A percentile compares a stretch with the other conserved stretches of the same genome.
Conservation (phyloP, 2,113 vertebrate species). For the Lontra canadensis region DNA sequence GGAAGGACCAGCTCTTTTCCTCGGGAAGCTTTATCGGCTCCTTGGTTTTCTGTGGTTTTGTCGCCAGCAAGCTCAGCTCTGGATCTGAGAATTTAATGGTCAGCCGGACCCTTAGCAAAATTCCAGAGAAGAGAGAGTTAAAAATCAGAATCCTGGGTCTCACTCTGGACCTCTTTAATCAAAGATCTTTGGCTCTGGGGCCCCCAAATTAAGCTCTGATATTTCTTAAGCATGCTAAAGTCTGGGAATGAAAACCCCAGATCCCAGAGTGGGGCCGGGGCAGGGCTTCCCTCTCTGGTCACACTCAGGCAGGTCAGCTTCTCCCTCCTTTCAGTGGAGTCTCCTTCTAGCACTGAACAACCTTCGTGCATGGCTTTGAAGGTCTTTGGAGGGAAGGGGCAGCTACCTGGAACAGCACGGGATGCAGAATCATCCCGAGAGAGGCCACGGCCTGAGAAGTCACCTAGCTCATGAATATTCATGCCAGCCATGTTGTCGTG, state of each 20-base stretch:
- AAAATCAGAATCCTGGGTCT: background rate
- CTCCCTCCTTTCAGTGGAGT: background rate
- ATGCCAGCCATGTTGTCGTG: slow-evolving; percentile 71
- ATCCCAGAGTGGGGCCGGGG: background rate
- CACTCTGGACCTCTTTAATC: background rate
- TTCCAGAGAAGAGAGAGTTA: background rate
- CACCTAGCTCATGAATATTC: slow-evolving; percentile 73
- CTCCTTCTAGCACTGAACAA: background rate
- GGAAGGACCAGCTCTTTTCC: background rate
- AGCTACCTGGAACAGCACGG: background rate
- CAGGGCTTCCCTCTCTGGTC: background rate
- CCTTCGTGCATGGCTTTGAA: background rate
- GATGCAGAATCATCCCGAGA: background rate
- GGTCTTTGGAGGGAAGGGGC: background rate
- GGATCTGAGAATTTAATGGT: background rate
- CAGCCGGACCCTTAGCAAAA: background rate
- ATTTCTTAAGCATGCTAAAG: background rate
- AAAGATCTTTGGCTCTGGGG: background rate
- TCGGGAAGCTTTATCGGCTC: background rate
- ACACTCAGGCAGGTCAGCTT: rapidly evolving
- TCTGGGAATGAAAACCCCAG: background rate
- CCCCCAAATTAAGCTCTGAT: background rate
- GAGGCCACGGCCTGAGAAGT: background rate
- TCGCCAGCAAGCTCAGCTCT: background rate
- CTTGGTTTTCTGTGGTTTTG: background rate